phyloP scores from a whole-genome alignment of 2,797 vertebrate genomes.

The Spinus pinus region DNA sequence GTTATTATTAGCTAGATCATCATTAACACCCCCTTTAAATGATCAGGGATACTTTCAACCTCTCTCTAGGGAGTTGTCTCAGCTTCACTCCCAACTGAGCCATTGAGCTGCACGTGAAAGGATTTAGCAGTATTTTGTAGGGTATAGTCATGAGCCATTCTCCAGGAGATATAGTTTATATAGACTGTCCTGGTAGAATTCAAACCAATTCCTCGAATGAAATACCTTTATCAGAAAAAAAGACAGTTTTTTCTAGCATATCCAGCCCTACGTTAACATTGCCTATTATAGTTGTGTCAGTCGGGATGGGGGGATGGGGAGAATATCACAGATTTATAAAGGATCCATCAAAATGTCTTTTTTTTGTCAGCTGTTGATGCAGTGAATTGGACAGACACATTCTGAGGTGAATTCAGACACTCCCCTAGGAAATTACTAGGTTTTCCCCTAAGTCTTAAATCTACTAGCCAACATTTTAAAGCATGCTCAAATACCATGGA shows the following conservation, averaged over 20 bases:
- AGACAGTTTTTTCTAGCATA: neutral
- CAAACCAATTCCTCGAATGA: neutral
- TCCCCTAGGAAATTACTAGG: neutral
- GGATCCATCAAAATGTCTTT: neutral
- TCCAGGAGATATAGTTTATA: neutral
- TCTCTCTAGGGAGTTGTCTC: neutral
- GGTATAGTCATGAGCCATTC: neutral
- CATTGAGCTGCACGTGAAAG: neutral
- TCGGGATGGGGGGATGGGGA: neutral
- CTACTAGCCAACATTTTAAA: neutral
- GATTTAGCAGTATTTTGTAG: neutral
- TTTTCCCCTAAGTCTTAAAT: neutral
- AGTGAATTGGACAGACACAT: neutral
- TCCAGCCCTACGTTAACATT: neutral
- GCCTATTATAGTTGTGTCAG: neutral
- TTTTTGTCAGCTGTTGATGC: neutral
- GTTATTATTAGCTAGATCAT: slow-evolving; percentile 29
- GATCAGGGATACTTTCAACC: slow-evolving; percentile 1
- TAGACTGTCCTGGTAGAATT: neutral
- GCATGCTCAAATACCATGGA: neutral
- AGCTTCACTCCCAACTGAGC: neutral
- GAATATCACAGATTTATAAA: neutral
- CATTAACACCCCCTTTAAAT: slow-evolving; percentile 41
- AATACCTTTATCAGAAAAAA: neutral
- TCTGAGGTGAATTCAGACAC: neutral